Evolutionary conservation across 2,113 vertebrate species (phyloP), one percentile per base, ranked within the genome.

Genomic region (Thinocorus orbignyianus): DNA sequence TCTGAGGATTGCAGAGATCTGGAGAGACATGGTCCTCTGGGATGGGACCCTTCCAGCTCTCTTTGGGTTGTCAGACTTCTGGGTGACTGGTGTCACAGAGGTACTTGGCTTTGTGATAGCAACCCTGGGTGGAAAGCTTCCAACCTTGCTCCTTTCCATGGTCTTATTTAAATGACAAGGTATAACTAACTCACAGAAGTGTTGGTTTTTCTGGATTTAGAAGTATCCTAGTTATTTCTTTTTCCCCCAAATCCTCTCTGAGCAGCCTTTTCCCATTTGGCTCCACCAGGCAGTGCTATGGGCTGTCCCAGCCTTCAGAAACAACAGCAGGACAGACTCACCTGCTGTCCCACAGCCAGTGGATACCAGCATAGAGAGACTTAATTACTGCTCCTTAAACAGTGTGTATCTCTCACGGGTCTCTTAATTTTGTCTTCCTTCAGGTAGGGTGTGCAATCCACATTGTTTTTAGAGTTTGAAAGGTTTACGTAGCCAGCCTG

Each of bases 21-120:
- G 35, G 55, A 54, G 81, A 28, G 46, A 16, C 24, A 6, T 30
- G 35, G 12, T 20, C 30, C 26, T 18, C 41, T 0, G 0, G 35
- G 42, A 22, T 31, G 55, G 71, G 74, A 61, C 78, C 26, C 39
- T 85, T 41, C 41, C n/a, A 65, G 17, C 73, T 76, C 46, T 3
- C 39, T 68, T 33, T 64, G 84, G 10, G 13, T 42, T 41, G 71
- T n/a, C 72, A 48, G 58, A 14, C 16, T 39, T 46, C 2, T 4
- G 39, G 33, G 51, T 37, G 7, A 41, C n/a, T 62, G 41, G 41
- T 44, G 51, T n/a, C n/a, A 7, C 55, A 37, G 66, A 25, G 55
- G 17, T 19, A 10, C 52, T n/a, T 89, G 57, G 68, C 73, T 41
- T 68, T 85, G 74, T n/a, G 66, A 12, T 35, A 30, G 64, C 46